These are phyloP conservation scores for Lamellibrachia luymesi DNA, from an alignment of 1,140 invertebrate species.

Conservation along the genomic window DNA sequence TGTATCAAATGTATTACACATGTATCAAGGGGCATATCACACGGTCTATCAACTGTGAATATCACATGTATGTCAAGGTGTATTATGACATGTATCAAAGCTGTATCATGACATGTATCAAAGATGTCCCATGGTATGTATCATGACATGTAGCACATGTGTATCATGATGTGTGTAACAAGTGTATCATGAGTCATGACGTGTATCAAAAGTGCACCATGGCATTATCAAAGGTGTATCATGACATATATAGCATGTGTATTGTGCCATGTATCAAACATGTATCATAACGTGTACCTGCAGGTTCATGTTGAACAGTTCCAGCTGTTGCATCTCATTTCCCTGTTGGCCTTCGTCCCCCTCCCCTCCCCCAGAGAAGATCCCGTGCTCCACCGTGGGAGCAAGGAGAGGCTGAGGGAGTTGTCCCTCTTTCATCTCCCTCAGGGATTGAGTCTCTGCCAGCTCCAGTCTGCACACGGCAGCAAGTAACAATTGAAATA, in stretches of 20 bases:
- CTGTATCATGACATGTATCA: not conserved
- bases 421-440: conserved; percentile 7
- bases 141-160: not conserved
- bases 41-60: too few relatives aligned
- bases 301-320: conserved; percentile 9
- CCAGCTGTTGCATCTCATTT: conserved; percentile 6
- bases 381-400: not conserved
- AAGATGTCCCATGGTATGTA: not conserved
- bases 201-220: not conserved
- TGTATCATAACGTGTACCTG: not conserved
- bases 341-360: not conserved
- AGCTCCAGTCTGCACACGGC: not conserved
- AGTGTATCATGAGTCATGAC: not conserved
- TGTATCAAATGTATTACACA: too few relatives aligned
- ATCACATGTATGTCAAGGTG: too few relatives aligned
- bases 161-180: not conserved
- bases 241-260: not conserved
- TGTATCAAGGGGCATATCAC: too few relatives aligned
- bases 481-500: not conserved
- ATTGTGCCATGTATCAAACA: not conserved
- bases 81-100: not conserved
- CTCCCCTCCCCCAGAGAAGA: not conserved
- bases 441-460: not conserved
- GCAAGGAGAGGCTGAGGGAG: not conserved
- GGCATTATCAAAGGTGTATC: not conserved